Evolutionary conservation across 2,113 vertebrate genomes (phyloP).

Genomic region (Muscicapa adusta): DNA sequence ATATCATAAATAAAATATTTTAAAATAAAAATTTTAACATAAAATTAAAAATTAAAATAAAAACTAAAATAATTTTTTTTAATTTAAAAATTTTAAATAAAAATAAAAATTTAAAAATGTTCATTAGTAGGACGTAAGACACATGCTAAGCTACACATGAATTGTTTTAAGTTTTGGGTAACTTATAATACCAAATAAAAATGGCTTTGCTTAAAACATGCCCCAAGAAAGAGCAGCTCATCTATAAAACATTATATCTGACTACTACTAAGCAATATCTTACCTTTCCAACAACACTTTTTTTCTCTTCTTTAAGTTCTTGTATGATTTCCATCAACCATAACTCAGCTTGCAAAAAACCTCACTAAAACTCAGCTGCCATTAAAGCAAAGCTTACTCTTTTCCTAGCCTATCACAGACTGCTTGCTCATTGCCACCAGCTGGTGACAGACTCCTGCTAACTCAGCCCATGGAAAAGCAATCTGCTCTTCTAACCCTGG

Average conservation of each 20-base stretch:
- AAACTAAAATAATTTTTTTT: too few species aligned
- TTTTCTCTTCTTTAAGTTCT: background rate
- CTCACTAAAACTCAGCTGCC: background rate
- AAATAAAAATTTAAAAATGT: too few species aligned
- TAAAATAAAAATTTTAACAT: too few species aligned
- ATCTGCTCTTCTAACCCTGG: background rate
- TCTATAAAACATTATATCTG: background rate
- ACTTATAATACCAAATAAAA: background rate
- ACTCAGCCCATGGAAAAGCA: background rate
- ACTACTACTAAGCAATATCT: background rate
- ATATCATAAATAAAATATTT: background rate
- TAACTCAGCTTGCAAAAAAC: background rate
- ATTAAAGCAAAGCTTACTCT: background rate
- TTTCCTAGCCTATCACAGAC: background rate
- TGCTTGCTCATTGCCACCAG: background rate
- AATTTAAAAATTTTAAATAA: too few species aligned
- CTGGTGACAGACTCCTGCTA: background rate
- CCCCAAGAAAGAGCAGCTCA: background rate
- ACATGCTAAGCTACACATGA: fast-evolving
- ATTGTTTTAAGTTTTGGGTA: background rate
- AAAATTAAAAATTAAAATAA: too few species aligned
- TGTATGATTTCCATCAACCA: background rate
- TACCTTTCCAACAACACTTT: background rate
- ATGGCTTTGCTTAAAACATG: background rate
- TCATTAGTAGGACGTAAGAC: background rate